Base-by-base conservation (phyloP, 2,888 invertebrate genomes). In the Oasisia sp. region DNA sequence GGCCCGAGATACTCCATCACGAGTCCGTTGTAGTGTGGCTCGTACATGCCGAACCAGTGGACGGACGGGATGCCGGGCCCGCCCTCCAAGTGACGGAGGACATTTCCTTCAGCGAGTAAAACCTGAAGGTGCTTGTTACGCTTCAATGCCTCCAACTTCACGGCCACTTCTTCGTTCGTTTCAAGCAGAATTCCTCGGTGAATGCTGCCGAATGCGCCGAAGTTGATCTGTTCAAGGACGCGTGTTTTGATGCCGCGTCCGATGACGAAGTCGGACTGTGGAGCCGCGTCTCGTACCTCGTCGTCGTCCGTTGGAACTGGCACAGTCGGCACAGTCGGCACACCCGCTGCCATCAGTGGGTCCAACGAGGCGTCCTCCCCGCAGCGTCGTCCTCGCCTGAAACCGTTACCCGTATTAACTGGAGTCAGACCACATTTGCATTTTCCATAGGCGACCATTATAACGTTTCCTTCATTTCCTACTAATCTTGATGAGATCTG, bases 191-290 rank as follows among this genome's bases (percentile, higher is more conserved):
- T 32, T 9, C 92, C 92, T 38, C 44, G 27, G 32, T 89, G 89
- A 92, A 92, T 92, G 19, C 38, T 32, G 44, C 92, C 92, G n/a
- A 56, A 92, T 14, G 92, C 5, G 27, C 92, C 92, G 7, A 1
- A 9, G 58, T 92, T 92, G 32, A 92, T 89, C 12, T 74, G 5
- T 7, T 92, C 89, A 32, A 92, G 38, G 12, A 92, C 89, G 27
- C 89, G 89, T n/a, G 56, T 56, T n/a, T 89, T 92, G 9, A 93
- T 91, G 91, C 91, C 90, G 19, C 93, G 56, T 32, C 93, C 93
- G 8, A 93, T 92, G 2, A 93, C 38, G n/a, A 93, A 92, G 45
- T 91, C 45, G n/a, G 56, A 91, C 74, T 74, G 74, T 19, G 74
- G 74, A 5, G 74, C 74, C 7, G 56, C 8, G 38, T 50, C 50